These are phyloP conservation scores for Mythimna loreyi DNA, from an alignment of 2,888 invertebrate species.

Conservation along the genomic window DNA sequence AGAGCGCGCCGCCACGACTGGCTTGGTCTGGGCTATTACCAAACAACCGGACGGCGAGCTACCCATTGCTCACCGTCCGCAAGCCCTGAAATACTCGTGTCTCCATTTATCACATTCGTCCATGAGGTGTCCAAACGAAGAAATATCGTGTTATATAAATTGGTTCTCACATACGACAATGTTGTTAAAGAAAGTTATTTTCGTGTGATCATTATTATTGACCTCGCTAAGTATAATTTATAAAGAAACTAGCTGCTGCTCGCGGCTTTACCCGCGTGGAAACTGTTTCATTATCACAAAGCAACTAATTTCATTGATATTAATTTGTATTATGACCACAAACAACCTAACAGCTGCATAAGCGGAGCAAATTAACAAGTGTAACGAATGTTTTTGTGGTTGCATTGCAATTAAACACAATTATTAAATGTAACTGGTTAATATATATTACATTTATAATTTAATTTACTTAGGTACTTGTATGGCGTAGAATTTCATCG, in stretches of 20 bases:
- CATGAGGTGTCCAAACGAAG: constrained; percentile 22
- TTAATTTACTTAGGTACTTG: not conserved
- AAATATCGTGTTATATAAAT: not conserved
- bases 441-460: constrained; percentile 16
- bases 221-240: not conserved
- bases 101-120: constrained; percentile 1
- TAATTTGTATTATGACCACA: not conserved
- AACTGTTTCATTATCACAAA: not conserved
- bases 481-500: not conserved
- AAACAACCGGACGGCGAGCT: too few relatives aligned
- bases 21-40: too few relatives aligned
- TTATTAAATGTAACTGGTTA: too few relatives aligned
- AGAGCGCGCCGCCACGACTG: too few relatives aligned
- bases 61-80: too few relatives aligned
- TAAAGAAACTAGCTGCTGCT: not conserved
- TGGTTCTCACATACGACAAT: not conserved
- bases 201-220: constrained; percentile 3
- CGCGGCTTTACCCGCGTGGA: not conserved
- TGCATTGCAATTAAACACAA: constrained; percentile 8
- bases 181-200: constrained; percentile 18
- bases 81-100: not conserved
- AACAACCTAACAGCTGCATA: not conserved
- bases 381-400: constrained; percentile 15
- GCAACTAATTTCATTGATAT: not conserved
- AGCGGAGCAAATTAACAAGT: constrained; percentile 2